Base-by-base conservation (phyloP, 2,797 vertebrate species). In the Oreochromis mossambicus region DNA sequence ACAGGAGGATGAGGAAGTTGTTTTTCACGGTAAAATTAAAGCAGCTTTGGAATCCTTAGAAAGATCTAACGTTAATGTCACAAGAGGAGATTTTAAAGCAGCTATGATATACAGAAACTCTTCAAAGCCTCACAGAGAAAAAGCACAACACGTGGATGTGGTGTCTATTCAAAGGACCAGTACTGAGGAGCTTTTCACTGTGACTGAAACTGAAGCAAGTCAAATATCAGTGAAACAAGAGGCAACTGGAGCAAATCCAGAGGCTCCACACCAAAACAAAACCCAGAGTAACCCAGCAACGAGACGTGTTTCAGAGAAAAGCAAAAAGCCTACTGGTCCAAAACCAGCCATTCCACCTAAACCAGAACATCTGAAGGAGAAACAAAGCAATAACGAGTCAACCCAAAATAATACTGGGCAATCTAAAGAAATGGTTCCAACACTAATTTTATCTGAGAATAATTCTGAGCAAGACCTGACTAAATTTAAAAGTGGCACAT, bases 71-170 rank as follows among this genome's bases (percentile, higher is more conserved):
- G 80, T 98, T 89, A 97, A 97, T 95, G 93, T 97, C 76, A 92
- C 95, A 82, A 96, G 94, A 91, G 97, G 97, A 75, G 97, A 97
- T 91, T 97, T 97, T 95, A 97, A 92, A 95, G 96, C 97, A 3
- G 97, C 98, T 80, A 97, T 99, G 97, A 97, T 97, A 91, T 98
- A 97, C 95, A 97, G 94, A 90, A 97, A 96, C 78, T 94, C 95
- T 79, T 92, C 95, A 82, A 96, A 96, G 95, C 89, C 95, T 78
- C 79, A 90, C 87, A 90, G 93, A 88, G 87, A 91, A 82, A 93
- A 84, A 87, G 92, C 93, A 68, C 93, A 95, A 91, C 92, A 91
- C 86, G 89, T 77, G 82, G 85, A 92, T 87, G 90, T 73, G 82
- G 85, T 86, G 52, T 82, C 86, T 78, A 0, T 78, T 92, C 92